Base-by-base conservation (phyloP, 2,888 invertebrate species). In the Aquatica leii region DNA sequence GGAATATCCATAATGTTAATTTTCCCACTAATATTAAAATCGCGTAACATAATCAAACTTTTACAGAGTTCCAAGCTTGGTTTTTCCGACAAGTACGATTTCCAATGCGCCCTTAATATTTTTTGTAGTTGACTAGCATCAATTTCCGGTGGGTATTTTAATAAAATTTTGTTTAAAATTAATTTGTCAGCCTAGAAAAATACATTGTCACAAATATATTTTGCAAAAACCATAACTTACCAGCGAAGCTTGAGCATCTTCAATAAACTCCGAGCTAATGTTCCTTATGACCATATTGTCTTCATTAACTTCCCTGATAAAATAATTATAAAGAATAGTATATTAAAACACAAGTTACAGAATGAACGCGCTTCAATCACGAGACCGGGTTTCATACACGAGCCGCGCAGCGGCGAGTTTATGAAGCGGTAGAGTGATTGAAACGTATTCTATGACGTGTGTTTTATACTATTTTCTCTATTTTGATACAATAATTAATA, bases 221-320 rank as follows among this genome's bases (percentile, higher is more conserved):
- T 24, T 4, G 6, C 24, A 24, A 24, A 24, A 24, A 24, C 2
- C 2, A 43, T 14, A 31, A 77, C 81, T 80, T 79, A 88, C 88
- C 79, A 86, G 81, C 67, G 86, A 78, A 1, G 84, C 77, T 49
- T 83, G 80, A 11, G 78, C 78, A 71, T 88, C 88, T 69, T 87
- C 87, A 70, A 84, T 80, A 74, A 86, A 84, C 74, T 89, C 89
- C 1, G 85, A 78, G 1, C 86, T 83, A 68, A 88, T 85, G 78
- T 89, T 88, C 66, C 88, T 83, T 66, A 89, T 85, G 49, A 91
- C 83, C 84, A 87, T 84, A 78, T 91, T 91, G 78, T 91, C 91
- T 75, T 91, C 90, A 78, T 91, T 91, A 60, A 89, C 89, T 83
- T 91, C 90, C 90, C 88, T 88, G 78, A 53, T n/a, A n/a, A n/a